phyloP scores from a whole-genome alignment of 2,888 invertebrate species.

The Toxonevra muliebris region DNA sequence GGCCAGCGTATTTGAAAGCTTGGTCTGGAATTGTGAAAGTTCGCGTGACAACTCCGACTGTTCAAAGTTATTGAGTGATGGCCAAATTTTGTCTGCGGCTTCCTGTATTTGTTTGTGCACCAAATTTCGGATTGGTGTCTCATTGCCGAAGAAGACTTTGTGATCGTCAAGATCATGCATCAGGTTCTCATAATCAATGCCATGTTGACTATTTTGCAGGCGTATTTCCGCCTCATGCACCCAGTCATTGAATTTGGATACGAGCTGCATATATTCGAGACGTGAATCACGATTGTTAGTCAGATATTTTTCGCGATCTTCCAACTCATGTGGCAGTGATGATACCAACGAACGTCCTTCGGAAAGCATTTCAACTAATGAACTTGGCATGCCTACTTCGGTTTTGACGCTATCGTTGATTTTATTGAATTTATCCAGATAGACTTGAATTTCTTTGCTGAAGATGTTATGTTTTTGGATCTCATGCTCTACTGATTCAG shows the following conservation, averaged over 20 bases:
- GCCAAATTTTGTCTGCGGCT: conserved; percentile 88
- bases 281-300: conserved; percentile 80
- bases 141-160: conserved; percentile 84
- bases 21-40: conserved; percentile 82
- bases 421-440: conserved; percentile 75
- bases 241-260: conserved; percentile 84
- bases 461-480: conserved; percentile 79
- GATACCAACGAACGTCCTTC: conserved; percentile 82
- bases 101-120: conserved; percentile 84
- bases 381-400: conserved; percentile 82
- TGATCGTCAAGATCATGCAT: conserved; percentile 85
- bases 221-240: conserved; percentile 83
- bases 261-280: conserved; percentile 78
- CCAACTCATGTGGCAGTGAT: conserved; percentile 81
- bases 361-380: conserved; percentile 83
- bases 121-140: conserved; percentile 79
- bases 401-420: conserved; percentile 77
- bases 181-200: conserved; percentile 88
- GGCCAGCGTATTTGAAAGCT: conserved; percentile 82
- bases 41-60: conserved; percentile 86
- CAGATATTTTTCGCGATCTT: conserved; percentile 82
- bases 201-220: conserved; percentile 80
- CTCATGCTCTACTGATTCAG: conserved; percentile 82
- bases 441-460: conserved; percentile 74
- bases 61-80: conserved; percentile 80